Percentiles rank a stretch among this genome's conserved stretches.
Conservation (phyloP, 1,140 invertebrate genomes). For the Samia ricini region DNA sequence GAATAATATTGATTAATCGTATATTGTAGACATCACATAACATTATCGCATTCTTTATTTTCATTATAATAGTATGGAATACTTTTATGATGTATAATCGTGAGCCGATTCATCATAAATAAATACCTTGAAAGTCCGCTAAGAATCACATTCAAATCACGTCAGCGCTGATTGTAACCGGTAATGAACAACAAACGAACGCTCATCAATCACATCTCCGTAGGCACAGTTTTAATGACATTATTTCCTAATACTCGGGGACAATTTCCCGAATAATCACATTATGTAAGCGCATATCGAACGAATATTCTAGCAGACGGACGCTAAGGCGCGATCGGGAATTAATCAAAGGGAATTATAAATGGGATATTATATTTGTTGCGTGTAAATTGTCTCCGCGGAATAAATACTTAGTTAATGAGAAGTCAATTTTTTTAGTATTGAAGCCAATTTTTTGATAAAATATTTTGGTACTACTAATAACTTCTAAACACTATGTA, state of each 20-base stretch:
- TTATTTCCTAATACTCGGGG: constrained; percentile 63
- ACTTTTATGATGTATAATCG: background rate
- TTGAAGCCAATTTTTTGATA: too few species aligned
- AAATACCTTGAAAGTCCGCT: background rate
- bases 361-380: background rate
- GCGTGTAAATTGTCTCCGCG: background rate
- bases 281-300: constrained; percentile 28
- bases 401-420: background rate
- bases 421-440: too few species aligned
- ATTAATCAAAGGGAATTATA: constrained; percentile 4
- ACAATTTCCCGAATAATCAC: constrained; percentile 54
- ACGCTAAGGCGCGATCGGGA: constrained; percentile 3
- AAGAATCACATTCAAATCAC: constrained; percentile 6
- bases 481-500: too few species aligned
- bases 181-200: constrained; percentile 34
- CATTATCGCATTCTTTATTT: background rate
- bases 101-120: background rate
- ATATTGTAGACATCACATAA: too few species aligned
- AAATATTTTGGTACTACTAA: too few species aligned
- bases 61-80: background rate
- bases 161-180: constrained; percentile 1
- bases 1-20: too few species aligned
- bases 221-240: constrained; percentile 55
- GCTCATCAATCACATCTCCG: constrained; percentile 48
- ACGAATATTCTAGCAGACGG: constrained; percentile 10